Conservation (phyloP, 2,113 vertebrate genomes). For the Lycocorax pyrrhopterus region DNA sequence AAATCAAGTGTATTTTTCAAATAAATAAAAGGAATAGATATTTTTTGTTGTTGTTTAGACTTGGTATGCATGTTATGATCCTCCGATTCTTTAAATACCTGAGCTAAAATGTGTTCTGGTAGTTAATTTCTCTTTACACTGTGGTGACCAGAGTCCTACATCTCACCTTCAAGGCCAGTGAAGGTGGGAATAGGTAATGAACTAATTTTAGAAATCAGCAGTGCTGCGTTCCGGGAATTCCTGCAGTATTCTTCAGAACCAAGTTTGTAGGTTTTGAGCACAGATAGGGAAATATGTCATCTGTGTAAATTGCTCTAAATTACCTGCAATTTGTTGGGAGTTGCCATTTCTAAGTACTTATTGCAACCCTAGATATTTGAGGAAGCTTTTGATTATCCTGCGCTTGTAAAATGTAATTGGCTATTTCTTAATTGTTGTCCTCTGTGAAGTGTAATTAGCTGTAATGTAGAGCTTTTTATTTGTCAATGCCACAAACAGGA, state of each 20-base stretch:
- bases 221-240: neutral
- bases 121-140: neutral
- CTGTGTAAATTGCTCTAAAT: slow-evolving; percentile 33
- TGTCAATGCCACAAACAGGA: slow-evolving; percentile 44
- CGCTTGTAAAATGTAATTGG: slow-evolving; percentile 48
- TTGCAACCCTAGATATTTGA: slow-evolving; percentile 29
- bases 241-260: neutral
- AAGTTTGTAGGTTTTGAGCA: slow-evolving; percentile 2
- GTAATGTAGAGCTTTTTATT: slow-evolving; percentile 47
- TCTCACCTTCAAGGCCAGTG: neutral
- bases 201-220: neutral
- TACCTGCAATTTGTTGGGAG: slow-evolving; percentile 60
- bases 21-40: neutral
- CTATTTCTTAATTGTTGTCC: slow-evolving; percentile 55
- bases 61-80: neutral
- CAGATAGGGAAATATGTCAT: slow-evolving; percentile 23
- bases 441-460: slow-evolving; percentile 48
- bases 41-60: neutral
- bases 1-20: neutral
- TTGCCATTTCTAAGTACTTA: slow-evolving; percentile 32
- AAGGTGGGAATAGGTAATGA: neutral
- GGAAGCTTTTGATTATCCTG: slow-evolving; percentile 63
- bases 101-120: neutral
- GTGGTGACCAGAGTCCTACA: neutral
- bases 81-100: neutral